A percentile compares a stretch with the other conserved stretches of the same genome.
Conservation (phyloP, 2,113 vertebrate species). For the Archocentrus centrarchus region DNA sequence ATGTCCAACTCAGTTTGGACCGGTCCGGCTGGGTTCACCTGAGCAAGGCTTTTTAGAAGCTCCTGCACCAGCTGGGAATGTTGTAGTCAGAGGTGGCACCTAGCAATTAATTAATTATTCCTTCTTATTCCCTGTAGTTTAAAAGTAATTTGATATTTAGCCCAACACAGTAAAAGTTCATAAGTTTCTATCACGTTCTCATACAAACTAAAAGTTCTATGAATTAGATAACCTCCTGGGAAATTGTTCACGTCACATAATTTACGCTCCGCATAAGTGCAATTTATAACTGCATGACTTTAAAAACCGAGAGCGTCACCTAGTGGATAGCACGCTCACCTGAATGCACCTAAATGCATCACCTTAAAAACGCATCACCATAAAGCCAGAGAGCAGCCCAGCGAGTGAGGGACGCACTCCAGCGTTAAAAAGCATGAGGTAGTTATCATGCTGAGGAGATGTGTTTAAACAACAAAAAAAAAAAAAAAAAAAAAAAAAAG, state of each 20-base stretch:
- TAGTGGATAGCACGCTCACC: slow-evolving; percentile 68
- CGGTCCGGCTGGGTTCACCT: background rate
- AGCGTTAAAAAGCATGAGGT: background rate
- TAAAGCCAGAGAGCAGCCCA: background rate
- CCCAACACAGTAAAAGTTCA: background rate
- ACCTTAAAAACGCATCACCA: slow-evolving; percentile 10
- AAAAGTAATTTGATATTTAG: background rate
- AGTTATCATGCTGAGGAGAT: slow-evolving; percentile 1
- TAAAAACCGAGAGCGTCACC: slow-evolving; percentile 80
- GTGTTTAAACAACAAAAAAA: background rate
- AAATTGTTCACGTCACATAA: background rate
- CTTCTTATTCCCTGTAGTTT: background rate
- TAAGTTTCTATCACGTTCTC: background rate
- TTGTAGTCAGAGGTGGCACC: background rate
- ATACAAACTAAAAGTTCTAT: background rate
- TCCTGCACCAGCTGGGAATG: background rate
- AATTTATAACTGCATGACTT: slow-evolving; percentile 57
- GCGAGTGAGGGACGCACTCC: background rate
- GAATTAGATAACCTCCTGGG: background rate
- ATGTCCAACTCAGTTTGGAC: background rate
- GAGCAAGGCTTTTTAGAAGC: background rate
- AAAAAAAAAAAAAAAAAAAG: background rate
- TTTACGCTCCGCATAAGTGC: slow-evolving; percentile 16
- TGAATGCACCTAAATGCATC: slow-evolving; percentile 28
- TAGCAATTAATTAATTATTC: background rate